Evolutionary conservation across 2,888 invertebrate species (phyloP).

Genomic region (Nemotelus pantherinus): DNA sequence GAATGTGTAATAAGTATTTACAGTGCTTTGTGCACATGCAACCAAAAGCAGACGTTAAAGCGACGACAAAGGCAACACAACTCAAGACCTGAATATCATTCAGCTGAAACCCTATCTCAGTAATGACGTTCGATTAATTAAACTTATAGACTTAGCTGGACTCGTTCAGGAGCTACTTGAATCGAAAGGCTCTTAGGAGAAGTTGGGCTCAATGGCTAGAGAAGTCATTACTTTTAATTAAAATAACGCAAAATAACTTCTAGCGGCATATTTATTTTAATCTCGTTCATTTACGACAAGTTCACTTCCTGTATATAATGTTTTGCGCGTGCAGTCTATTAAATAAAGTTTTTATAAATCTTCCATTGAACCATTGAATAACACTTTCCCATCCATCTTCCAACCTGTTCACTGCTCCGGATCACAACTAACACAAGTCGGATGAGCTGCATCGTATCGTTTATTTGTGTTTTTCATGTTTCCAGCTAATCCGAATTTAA

Average conservation of each 20-base stretch:
- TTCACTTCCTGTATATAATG: too few relatives aligned
- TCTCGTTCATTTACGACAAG: too few relatives aligned
- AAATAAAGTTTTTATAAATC: too few relatives aligned
- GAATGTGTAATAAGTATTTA: too few relatives aligned
- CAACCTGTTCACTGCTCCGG: too few relatives aligned
- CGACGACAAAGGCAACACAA: background rate
- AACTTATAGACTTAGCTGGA: slow-evolving; percentile 30
- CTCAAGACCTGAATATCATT: background rate
- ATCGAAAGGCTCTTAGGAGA: too few relatives aligned
- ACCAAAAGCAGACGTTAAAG: background rate
- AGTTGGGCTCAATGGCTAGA: too few relatives aligned
- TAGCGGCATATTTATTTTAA: too few relatives aligned
- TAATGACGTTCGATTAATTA: slow-evolving; percentile 41
- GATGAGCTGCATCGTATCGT: slow-evolving; percentile 17
- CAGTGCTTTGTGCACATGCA: background rate
- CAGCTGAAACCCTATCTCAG: slow-evolving; percentile 7
- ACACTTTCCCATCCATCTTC: background rate
- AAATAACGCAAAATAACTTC: too few relatives aligned
- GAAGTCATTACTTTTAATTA: too few relatives aligned
- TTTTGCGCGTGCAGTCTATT: too few relatives aligned
- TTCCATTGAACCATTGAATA: background rate
- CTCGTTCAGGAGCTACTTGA: background rate
- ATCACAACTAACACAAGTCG: too few relatives aligned
- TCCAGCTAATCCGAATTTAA: slow-evolving; percentile 35
- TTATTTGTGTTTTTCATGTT: slow-evolving; percentile 21